phyloP scores from a whole-genome alignment of 2,113 vertebrate genomes.

The Cochlearius cochlearius region DNA sequence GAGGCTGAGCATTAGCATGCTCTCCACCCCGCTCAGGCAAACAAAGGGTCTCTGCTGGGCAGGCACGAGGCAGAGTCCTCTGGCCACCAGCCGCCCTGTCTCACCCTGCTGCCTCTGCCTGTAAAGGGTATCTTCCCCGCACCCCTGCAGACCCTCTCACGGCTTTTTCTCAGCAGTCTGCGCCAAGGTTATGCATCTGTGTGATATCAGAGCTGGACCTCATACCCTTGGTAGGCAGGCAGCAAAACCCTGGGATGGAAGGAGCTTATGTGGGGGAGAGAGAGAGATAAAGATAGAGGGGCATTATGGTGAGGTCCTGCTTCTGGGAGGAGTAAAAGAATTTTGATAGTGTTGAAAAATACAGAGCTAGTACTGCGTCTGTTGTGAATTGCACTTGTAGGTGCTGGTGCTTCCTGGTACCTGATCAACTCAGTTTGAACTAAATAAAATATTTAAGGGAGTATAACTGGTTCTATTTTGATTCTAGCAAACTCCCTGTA shows the following conservation, averaged over 20 bases:
- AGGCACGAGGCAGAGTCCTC: neutral
- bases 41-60: neutral
- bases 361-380: neutral
- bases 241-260: neutral
- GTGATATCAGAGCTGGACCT: neutral
- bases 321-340: neutral
- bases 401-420: neutral
- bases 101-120: too few species aligned
- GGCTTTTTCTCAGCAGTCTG: neutral
- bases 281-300: neutral
- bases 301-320: neutral
- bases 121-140: too few species aligned
- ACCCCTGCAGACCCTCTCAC: neutral
- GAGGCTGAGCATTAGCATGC: neutral
- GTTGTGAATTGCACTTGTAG: neutral
- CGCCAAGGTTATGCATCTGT: neutral
- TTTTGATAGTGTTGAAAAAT: neutral
- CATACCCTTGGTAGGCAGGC: neutral
- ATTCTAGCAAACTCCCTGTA: neutral
- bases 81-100: neutral
- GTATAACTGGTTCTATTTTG: neutral
- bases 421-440: neutral
- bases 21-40: neutral
- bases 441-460: neutral
- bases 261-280: neutral